Base-by-base conservation (phyloP, 2,888 invertebrate genomes). In the Philaethria dido region DNA sequence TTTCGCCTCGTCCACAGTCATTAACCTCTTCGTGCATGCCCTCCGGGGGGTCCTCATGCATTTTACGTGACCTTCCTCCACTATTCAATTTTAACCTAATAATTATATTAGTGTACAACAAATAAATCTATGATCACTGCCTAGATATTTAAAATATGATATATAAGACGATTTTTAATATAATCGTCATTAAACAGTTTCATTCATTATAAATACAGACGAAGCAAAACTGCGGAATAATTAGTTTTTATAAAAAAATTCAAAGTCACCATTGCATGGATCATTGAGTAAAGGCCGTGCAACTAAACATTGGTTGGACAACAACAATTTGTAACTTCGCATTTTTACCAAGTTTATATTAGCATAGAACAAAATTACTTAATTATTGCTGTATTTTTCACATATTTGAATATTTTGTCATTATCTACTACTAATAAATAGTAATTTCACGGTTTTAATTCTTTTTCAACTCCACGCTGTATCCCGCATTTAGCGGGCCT, bases 251-350 rank as follows among this genome's bases (percentile, higher is more conserved):
- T n/a, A n/a, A 33, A 16, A 55, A 45, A 45, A 54, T 45, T 55
- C 54, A 63, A 33, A 55, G 44, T 45, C 54, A 44, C 29, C 33
- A 63, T 54, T 63, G 55, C 52, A 63, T 55, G 44, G 54, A 33
- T 54, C 44, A 22, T 33, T 54, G 52, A 55, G 18, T 33, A 50
- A 39, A 62, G 50, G 60, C 6, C 45, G 44, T 33, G 14, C 22
- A 18, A 20, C n/a, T n/a, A 39, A 57, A 57, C 39, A 42, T 22
- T 14, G 39, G 8, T 42, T 16, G 3, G 42, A 33, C 11, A 9
- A 22, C 18, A 42, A 57, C 5, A 57, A 8, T 57, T 42, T 42
- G 9, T 22, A 42, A 22, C 9, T n/a, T n/a, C 20, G 20, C 6
- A 20, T 45, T 18, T 18, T 45, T 16, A 45, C 3, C 11, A 18